A percentile compares a stretch with the other conserved stretches of the same genome.
These are phyloP conservation scores for Heliocidaris tuberculata DNA, from an alignment of 35 echinoderm and acorn worm genomes.

Conservation along the genomic window DNA sequence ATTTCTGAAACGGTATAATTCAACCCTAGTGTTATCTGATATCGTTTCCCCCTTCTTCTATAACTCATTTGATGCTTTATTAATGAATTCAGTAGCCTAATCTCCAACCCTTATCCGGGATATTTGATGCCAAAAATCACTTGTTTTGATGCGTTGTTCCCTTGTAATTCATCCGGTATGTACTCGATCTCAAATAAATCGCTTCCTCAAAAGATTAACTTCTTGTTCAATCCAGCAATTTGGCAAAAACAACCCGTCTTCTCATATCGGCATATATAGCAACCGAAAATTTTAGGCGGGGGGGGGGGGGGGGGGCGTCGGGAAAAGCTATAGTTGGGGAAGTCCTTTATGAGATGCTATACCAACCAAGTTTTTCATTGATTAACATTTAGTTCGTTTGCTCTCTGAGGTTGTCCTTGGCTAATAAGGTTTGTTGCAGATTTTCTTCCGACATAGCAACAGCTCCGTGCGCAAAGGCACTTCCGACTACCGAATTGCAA, in stretches of 20 bases:
- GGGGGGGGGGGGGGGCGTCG: no score
- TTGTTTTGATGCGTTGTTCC: not conserved
- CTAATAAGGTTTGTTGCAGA: no score
- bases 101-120: not conserved
- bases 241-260: slow-evolving; percentile 1
- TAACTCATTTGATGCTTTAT: not conserved
- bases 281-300: no score
- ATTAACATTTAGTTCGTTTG: no score
- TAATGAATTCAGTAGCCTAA: not conserved
- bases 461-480: no score
- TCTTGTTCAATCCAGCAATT: not conserved
- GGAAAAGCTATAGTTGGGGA: no score
- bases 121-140: not conserved
- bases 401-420: no score
- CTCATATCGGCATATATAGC: no score
- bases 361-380: no score
- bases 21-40: not conserved
- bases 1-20: not conserved
- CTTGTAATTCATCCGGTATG: not conserved
- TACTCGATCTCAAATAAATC: not conserved
- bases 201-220: not conserved
- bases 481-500: no score
- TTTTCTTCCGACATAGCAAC: no score
- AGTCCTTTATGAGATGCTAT: no score
- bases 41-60: not conserved